A percentile compares a stretch with the other conserved stretches of the same genome.
phyloP scores from a whole-genome alignment of 2,113 vertebrate species.

The Eudorcas thomsonii region DNA sequence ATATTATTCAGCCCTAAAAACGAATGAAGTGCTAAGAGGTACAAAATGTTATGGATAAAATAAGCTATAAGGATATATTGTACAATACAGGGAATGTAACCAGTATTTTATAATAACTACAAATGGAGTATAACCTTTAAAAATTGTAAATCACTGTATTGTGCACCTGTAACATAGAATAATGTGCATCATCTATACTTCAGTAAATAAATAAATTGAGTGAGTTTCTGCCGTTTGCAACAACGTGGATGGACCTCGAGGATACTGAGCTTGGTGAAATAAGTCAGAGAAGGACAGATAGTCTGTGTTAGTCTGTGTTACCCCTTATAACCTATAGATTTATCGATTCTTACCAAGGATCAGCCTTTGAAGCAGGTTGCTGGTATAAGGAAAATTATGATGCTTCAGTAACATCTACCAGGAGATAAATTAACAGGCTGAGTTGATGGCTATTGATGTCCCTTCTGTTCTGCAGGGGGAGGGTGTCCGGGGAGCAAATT shows the following conservation, averaged over 20 bases:
- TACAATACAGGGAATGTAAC: neutral
- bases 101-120: neutral
- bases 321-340: neutral
- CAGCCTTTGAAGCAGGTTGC: neutral
- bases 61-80: neutral
- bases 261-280: neutral
- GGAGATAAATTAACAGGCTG: neutral
- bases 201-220: neutral
- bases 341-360: neutral
- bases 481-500: fast-evolving
- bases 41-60: neutral
- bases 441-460: neutral
- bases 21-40: neutral
- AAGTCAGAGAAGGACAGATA: neutral
- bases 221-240: neutral
- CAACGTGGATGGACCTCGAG: neutral
- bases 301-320: neutral
- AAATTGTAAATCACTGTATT: neutral
- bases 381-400: neutral
- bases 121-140: neutral
- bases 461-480: neutral
- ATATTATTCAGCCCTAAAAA: neutral
- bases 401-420: neutral
- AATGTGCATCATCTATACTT: neutral
- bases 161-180: neutral